phyloP scores from a whole-genome alignment of 1,140 invertebrate genomes.

The Danaus melanippus region DNA sequence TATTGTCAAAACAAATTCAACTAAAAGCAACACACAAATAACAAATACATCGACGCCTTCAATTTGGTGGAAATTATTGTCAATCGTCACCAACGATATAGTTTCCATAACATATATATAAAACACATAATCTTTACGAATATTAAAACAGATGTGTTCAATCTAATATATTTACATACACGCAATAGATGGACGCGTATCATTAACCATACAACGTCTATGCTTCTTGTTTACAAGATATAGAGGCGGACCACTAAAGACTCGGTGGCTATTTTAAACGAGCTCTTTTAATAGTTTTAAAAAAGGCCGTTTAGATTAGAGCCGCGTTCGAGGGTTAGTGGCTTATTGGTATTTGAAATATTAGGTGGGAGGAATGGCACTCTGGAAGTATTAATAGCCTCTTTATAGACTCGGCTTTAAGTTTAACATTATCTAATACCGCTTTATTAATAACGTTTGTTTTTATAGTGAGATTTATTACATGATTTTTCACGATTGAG shows the following conservation, averaged over 20 bases:
- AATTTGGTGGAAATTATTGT: not conserved
- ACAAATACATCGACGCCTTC: not conserved
- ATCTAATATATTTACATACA: conserved; percentile 48
- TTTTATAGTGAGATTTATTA: no score
- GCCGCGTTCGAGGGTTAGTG: conserved; percentile 46
- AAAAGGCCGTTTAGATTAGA: conserved; percentile 70
- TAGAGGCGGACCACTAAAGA: conserved; percentile 50
- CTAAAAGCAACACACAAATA: no score
- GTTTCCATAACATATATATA: conserved; percentile 11
- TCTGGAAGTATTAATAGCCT: conserved; percentile 35
- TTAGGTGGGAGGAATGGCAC: conserved; percentile 53
- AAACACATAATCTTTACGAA: conserved; percentile 6
- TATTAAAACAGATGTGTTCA: conserved; percentile 40
- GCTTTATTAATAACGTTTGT: no score
- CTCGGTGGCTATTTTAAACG: conserved; percentile 70
- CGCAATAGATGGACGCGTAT: conserved; percentile 55
- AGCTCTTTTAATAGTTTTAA: conserved; percentile 68
- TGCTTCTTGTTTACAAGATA: conserved; percentile 59
- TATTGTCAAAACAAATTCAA: no score
- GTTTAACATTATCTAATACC: no score
- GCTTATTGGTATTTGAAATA: conserved; percentile 64
- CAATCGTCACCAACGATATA: conserved; percentile 6
- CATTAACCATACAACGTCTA: conserved; percentile 41
- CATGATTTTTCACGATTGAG: no score
- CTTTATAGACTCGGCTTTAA: conserved; percentile 9